Conservation (phyloP, 2,113 vertebrate genomes). For the Eonycteris spelaea region DNA sequence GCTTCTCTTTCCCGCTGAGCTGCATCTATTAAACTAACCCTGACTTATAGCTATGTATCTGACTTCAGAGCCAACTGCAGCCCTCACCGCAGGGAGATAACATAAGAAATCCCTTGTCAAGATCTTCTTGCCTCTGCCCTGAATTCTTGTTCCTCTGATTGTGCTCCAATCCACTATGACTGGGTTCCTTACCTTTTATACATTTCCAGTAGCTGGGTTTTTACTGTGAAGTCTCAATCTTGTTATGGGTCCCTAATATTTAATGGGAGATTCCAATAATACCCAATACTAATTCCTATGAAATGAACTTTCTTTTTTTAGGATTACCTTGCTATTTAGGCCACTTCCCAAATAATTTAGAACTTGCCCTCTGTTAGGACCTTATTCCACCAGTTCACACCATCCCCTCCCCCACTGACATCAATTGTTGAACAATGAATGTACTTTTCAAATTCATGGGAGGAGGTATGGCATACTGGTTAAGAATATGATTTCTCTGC, state of each 20-base stretch:
- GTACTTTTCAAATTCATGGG: neutral
- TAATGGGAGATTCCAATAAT: neutral
- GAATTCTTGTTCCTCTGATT: neutral
- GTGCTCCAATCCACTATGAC: neutral
- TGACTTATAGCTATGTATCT: neutral
- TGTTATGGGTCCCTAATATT: neutral
- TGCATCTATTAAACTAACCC: conserved; percentile 33
- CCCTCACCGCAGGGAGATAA: neutral
- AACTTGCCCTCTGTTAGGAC: neutral
- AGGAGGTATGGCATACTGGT: neutral
- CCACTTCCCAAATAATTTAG: neutral
- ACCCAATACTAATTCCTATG: neutral
- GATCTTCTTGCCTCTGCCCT: neutral
- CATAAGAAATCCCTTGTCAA: conserved; percentile 10
- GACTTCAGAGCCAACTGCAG: neutral
- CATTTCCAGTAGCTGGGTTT: neutral
- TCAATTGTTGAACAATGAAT: neutral
- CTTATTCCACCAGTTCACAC: neutral
- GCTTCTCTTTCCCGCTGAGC: neutral
- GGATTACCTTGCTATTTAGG: neutral
- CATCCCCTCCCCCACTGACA: neutral
- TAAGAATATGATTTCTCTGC: neutral
- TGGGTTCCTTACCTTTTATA: neutral
- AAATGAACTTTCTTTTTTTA: neutral
- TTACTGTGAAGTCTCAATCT: neutral